phyloP scores from a whole-genome alignment of 1,140 invertebrate genomes.

The Pantala flavescens region DNA sequence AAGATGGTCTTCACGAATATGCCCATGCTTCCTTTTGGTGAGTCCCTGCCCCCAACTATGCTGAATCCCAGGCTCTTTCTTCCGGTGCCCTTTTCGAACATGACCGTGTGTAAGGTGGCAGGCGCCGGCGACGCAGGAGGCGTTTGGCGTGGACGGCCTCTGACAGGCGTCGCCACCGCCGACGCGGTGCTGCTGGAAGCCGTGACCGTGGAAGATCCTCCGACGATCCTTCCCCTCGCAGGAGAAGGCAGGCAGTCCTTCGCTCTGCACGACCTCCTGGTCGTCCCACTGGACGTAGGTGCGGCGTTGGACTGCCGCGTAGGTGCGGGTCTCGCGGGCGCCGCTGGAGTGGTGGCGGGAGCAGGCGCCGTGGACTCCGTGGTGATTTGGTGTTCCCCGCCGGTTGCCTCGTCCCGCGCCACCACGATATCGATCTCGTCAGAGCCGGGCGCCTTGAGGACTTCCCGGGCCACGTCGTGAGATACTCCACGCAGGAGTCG shows the following conservation, averaged over 20 bases:
- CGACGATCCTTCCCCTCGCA: too few species aligned
- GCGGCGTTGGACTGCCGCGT: constrained; percentile 21
- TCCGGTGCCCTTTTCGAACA: constrained; percentile 71
- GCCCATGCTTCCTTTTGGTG: constrained; percentile 73
- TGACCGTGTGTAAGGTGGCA: constrained; percentile 59
- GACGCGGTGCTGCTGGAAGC: constrained; percentile 29
- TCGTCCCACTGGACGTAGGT: constrained; percentile 12
- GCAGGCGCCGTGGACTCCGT: constrained; percentile 30
- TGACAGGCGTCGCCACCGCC: constrained; percentile 19
- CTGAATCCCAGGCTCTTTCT: constrained; percentile 82
- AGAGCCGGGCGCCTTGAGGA: constrained; percentile 27
- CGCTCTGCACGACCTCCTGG: not conserved
- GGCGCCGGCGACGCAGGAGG: constrained; percentile 44
- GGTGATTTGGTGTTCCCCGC: constrained; percentile 49
- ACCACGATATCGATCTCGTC: constrained; percentile 29
- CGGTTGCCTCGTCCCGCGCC: constrained; percentile 41
- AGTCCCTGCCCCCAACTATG: constrained; percentile 82
- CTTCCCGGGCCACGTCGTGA: constrained; percentile 62
- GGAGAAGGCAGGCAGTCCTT: too few species aligned
- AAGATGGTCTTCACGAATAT: constrained; percentile 88
- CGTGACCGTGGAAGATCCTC: too few species aligned
- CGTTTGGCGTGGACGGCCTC: constrained; percentile 46
- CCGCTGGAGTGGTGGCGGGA: constrained; percentile 30
- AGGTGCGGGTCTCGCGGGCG: constrained; percentile 24
- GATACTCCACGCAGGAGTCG: constrained; percentile 57